A percentile compares a stretch with the other conserved stretches of the same genome.
Evolutionary conservation across 2,113 vertebrate genomes (phyloP).

Genomic region (Romanogobio albipinnatus): DNA sequence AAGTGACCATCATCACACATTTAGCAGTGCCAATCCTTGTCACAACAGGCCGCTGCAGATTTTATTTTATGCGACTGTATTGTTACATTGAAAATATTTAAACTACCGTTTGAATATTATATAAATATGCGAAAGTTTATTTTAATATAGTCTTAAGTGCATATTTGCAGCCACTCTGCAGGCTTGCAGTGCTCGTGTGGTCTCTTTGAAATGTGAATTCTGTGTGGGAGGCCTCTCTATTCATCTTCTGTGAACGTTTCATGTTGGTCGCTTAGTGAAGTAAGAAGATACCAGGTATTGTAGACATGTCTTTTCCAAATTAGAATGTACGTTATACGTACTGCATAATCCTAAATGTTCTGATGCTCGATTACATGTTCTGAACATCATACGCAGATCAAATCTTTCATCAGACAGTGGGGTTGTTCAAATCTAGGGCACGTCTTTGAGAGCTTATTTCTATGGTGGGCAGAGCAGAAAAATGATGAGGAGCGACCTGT

Average conservation of each 20-base stretch:
- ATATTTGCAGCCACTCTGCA: background rate
- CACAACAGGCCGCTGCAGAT: background rate
- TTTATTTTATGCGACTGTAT: background rate
- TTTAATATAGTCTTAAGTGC: background rate
- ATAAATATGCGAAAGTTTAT: background rate
- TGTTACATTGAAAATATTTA: background rate
- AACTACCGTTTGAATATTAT: background rate
- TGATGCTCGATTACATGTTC: conserved; percentile 10
- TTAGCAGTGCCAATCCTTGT: background rate
- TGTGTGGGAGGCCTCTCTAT: conserved; percentile 17
- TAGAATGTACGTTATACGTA: background rate
- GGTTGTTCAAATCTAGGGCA: conserved; percentile 33
- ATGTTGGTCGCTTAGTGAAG: conserved; percentile 5
- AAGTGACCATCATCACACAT: background rate
- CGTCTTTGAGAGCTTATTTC: conserved; percentile 24
- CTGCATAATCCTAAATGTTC: conserved; percentile 23
- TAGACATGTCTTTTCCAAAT: background rate
- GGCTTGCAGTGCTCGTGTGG: background rate
- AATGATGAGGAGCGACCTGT: conserved; percentile 30
- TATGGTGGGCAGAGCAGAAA: conserved; percentile 17
- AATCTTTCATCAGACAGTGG: background rate
- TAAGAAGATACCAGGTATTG: background rate
- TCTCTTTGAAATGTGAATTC: conserved; percentile 28
- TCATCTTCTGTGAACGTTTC: conserved; percentile 7
- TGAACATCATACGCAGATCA: conserved; percentile 11